phyloP scores from a whole-genome alignment of 2,888 invertebrate species.

The Spicauda simplicius region DNA sequence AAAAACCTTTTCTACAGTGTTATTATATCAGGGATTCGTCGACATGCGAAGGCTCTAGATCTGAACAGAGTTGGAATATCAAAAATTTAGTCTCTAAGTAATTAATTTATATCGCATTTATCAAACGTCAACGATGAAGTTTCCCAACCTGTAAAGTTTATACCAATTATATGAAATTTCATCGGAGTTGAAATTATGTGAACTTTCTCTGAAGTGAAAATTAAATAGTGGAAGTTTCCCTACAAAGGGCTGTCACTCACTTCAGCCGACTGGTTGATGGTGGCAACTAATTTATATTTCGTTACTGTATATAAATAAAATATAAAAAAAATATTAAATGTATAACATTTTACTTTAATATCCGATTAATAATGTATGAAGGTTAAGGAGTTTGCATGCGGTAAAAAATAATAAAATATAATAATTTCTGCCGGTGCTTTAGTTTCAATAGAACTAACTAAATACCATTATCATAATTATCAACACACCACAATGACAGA shows the following conservation, averaged over 20 bases:
- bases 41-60: neutral
- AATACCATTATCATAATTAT: no score
- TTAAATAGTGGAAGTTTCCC: slow-evolving; percentile 28
- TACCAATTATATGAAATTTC: slow-evolving; percentile 35
- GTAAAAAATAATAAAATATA: no score
- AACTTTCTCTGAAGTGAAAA: slow-evolving; percentile 33
- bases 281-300: slow-evolving; percentile 21
- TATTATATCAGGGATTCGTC: no score
- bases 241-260: slow-evolving; percentile 25
- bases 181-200: slow-evolving; percentile 34
- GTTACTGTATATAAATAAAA: no score
- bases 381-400: no score
- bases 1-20: no score
- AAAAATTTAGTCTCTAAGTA: slow-evolving; percentile 9
- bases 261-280: slow-evolving; percentile 13
- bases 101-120: slow-evolving; percentile 34
- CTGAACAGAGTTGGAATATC: slow-evolving; percentile 1
- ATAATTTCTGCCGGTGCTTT: no score
- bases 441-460: no score
- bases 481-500: no score
- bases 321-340: no score
- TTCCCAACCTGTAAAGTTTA: slow-evolving; percentile 27
- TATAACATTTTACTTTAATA: no score
- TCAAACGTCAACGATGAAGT: slow-evolving; percentile 32
- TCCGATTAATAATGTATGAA: no score